These are phyloP conservation scores for Drosophila mulleri DNA, from an alignment of 2,888 invertebrate species.

Conservation along the genomic window DNA sequence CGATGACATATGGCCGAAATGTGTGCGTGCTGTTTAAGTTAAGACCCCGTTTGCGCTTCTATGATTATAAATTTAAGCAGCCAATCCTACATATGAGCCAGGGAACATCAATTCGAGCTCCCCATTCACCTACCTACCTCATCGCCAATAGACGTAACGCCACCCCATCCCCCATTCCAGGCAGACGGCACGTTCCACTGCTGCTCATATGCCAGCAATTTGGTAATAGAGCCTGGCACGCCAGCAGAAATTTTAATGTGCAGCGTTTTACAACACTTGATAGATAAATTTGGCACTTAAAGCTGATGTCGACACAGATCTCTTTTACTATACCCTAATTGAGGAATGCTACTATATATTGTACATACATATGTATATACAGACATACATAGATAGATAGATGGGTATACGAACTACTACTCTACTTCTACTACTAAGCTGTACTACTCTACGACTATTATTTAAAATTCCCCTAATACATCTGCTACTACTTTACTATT, in stretches of 20 bases:
- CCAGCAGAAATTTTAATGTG: conserved; percentile 13
- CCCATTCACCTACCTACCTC: neutral
- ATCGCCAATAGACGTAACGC: neutral
- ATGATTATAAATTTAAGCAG: conserved; percentile 48
- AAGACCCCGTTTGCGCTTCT: conserved; percentile 32
- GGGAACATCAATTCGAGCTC: neutral
- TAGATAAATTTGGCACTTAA: neutral
- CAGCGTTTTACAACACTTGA: conserved; percentile 11
- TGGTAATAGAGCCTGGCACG: conserved; percentile 22
- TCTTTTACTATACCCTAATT: too few species aligned
- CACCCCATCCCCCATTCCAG: neutral
- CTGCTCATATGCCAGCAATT: conserved; percentile 29
- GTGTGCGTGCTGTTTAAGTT: conserved; percentile 41
- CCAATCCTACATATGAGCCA: conserved; percentile 20
- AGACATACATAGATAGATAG: too few species aligned
- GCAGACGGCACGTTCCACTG: neutral
- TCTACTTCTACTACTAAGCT: neutral
- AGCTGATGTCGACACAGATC: neutral
- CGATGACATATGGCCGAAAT: conserved; percentile 59
- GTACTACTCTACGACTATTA: neutral
- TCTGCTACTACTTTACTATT: neutral
- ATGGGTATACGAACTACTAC: neutral
- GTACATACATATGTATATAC: neutral
- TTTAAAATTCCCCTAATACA: neutral
- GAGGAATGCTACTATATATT: neutral